phyloP scores from a whole-genome alignment of 2,888 invertebrate species.

The Rhagonycha fulva region DNA sequence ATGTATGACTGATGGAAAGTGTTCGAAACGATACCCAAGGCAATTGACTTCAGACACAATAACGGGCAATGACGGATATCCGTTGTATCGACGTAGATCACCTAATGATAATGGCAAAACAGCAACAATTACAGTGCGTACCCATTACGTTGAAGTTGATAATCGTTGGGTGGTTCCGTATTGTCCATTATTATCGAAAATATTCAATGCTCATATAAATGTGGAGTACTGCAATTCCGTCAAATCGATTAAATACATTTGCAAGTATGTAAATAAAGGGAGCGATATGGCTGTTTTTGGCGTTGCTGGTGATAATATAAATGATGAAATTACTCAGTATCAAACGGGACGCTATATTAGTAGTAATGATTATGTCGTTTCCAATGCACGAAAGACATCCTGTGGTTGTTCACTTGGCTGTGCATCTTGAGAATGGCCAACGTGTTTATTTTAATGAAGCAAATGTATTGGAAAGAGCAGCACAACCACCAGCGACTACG shows the following conservation, averaged over 20 bases:
- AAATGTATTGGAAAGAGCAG: not conserved
- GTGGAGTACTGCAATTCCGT: too few species aligned
- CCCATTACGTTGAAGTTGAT: conserved; percentile 40
- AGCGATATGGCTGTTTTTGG: not conserved
- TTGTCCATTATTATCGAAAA: conserved; percentile 39
- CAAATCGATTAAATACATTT: too few species aligned
- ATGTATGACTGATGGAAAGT: conserved; percentile 51
- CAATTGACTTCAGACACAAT: conserved; percentile 34
- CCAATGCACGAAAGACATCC: not conserved
- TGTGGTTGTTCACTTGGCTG: not conserved
- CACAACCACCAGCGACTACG: not conserved
- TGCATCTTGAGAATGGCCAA: not conserved
- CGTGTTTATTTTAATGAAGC: not conserved
- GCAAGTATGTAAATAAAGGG: not conserved
- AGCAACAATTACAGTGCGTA: too few species aligned
- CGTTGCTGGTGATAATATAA: not conserved
- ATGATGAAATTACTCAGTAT: not conserved
- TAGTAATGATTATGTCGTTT: not conserved
- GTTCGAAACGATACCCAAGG: conserved; percentile 40
- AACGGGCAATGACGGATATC: conserved; percentile 7
- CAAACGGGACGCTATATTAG: not conserved
- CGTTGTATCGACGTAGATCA: too few species aligned
- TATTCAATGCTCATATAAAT: too few species aligned
- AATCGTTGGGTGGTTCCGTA: conserved; percentile 49
- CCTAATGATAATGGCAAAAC: too few species aligned